Evolutionary conservation across 1,140 invertebrate genomes (phyloP), one percentile per base, ranked within the genome.

Genomic region (Drosophila parabipectinata): DNA sequence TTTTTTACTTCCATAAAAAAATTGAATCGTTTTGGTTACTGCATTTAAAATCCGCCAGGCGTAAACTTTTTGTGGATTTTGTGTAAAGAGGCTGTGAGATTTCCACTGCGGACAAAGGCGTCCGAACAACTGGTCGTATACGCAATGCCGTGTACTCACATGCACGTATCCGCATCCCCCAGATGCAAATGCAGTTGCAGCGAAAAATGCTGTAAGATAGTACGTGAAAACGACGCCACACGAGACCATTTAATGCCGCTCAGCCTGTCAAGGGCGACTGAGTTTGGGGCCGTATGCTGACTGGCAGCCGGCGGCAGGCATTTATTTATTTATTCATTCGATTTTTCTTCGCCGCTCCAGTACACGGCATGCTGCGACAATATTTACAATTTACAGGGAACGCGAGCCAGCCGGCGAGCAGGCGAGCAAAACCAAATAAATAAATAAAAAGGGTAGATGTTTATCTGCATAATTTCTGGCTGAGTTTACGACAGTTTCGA

Each of bases 381-480:
- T 87, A 87, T 87, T 88, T 85, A 82, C 78, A 71, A 72, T 81
- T 85, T 80, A 41, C 57, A 47, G 58, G 37, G 59, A 74, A 61
- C 53, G 81, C 73, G 68, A 64, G 78, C 30, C 48, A 71, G 50
- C 56, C 64, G 51, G 75, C 68, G 37, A 66, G 55, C 64, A 62
- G 63, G 66, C 39, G 69, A 71, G 54, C 52, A 61, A 87, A 85
- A 85, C 78, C 82, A 78, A 82, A 88, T 87, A 87, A 87, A 87
- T 87, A 87, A 87, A 88, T 87, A 87, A 87, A 79, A 87, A 88
- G 82, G 82, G 83, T 88, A 80, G 71, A 88, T 87, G 82, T 82
- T 87, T 87, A 88, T 87, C 82, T 87, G 82, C 82, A 87, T 87
- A 82, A 87, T 87, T 87, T 82, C 79, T 79, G 83, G 75, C 59